phyloP scores from a whole-genome alignment of 2,888 invertebrate genomes.

The Conistra vaccinii region DNA sequence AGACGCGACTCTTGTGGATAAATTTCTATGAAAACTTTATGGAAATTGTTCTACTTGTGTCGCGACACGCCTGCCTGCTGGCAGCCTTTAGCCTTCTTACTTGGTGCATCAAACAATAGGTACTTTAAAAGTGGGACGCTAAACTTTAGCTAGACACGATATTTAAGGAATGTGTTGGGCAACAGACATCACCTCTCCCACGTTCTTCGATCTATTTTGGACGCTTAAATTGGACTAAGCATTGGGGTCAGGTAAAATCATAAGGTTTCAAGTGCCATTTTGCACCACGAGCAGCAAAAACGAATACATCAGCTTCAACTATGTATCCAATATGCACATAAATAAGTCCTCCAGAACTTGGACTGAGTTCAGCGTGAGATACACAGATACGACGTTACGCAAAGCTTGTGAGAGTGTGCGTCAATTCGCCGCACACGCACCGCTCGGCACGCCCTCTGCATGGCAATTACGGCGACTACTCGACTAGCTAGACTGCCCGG shows the following conservation, averaged over 20 bases:
- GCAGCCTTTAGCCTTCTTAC: neutral
- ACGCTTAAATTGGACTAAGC: neutral
- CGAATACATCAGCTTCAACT: neutral
- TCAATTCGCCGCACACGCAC: conserved; percentile 53
- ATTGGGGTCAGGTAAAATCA: neutral
- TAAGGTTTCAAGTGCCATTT: neutral
- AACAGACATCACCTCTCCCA: neutral
- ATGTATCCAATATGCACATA: conserved; percentile 23
- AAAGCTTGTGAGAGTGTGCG: conserved; percentile 51
- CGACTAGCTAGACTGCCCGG: conserved; percentile 80
- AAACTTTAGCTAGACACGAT: neutral
- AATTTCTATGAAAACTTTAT: no score
- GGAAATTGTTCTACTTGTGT: no score
- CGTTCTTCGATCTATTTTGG: neutral
- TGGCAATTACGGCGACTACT: conserved; percentile 67
- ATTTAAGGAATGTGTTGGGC: neutral
- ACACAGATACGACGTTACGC: conserved; percentile 46
- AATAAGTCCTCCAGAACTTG: conserved; percentile 28
- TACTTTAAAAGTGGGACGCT: neutral
- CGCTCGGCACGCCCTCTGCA: conserved; percentile 67
- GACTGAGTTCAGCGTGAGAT: conserved; percentile 7
- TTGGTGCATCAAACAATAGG: neutral
- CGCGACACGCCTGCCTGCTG: no score
- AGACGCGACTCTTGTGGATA: no score
- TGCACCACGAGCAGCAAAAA: neutral